Evolutionary conservation across 2,797 vertebrate species (phyloP).

Genomic region (Hydrolagus colliei): DNA sequence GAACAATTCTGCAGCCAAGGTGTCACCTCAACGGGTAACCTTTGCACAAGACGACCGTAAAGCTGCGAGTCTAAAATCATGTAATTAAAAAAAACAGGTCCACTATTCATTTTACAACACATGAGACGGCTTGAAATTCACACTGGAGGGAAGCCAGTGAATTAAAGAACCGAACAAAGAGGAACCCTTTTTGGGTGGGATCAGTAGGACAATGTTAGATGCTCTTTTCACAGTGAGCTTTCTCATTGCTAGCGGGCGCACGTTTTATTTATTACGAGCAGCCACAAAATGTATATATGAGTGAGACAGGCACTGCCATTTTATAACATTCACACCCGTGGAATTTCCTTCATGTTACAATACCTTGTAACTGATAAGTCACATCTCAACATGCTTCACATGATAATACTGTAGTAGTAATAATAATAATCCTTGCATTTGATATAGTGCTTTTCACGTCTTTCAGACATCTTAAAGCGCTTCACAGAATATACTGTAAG

Average conservation of each 20-base stretch:
- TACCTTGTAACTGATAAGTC: too few species aligned
- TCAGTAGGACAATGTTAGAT: slow-evolving; percentile 49
- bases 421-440: too few species aligned
- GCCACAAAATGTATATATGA: too few species aligned
- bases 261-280: too few species aligned
- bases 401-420: too few species aligned
- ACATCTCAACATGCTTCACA: too few species aligned
- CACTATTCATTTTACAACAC: slow-evolving; percentile 13
- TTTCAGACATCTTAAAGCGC: too few species aligned
- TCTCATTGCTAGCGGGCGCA: slow-evolving; percentile 33
- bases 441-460: too few species aligned
- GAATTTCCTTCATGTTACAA: too few species aligned
- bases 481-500: too few species aligned
- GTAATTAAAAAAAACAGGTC: neutral
- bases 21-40: neutral
- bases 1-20: neutral
- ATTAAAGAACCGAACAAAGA: neutral
- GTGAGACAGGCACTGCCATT: too few species aligned
- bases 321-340: too few species aligned
- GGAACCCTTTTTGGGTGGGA: neutral
- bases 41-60: neutral
- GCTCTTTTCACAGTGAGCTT: slow-evolving; percentile 47
- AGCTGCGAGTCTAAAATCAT: neutral
- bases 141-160: neutral
- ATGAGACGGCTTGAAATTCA: slow-evolving; percentile 18